phyloP scores from a whole-genome alignment of 2,797 vertebrate species.

The Gouania willdenowi region DNA sequence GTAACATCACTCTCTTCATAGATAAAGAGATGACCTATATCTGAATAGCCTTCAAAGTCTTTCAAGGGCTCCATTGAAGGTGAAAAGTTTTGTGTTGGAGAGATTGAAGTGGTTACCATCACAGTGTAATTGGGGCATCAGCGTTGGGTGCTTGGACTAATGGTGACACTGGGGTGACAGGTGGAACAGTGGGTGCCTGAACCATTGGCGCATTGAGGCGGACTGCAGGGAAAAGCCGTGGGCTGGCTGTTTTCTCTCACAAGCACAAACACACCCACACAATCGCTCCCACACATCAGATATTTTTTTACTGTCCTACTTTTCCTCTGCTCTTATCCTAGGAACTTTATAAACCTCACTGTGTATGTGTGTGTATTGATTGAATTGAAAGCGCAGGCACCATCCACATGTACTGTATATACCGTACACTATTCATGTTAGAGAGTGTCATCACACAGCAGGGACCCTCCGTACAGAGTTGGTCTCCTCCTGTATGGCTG shows the following conservation, averaged over 20 bases:
- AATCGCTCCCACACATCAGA: not conserved
- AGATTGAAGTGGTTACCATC: constrained; percentile 34
- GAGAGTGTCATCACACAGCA: constrained; percentile 49
- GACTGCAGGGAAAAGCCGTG: constrained; percentile 40
- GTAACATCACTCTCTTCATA: no score
- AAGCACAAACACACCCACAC: not conserved
- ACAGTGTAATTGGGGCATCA: constrained; percentile 42
- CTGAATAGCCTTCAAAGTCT: no score
- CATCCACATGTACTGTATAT: no score
- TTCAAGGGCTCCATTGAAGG: no score
- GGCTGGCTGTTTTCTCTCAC: constrained; percentile 4
- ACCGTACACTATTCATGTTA: no score
- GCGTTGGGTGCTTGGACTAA: constrained; percentile 30
- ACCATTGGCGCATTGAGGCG: constrained; percentile 50
- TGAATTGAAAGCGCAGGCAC: no score
- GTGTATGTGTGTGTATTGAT: no score
- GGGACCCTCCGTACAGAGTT: constrained; percentile 59
- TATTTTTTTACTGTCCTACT: not conserved
- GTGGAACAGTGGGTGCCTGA: constrained; percentile 47
- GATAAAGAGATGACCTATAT: no score
- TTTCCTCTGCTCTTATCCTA: constrained; percentile 48
- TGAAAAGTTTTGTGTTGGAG: constrained; percentile 24
- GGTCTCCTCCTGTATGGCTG: constrained; percentile 64
- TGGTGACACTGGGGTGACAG: constrained; percentile 47
- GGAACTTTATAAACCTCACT: no score